phyloP scores from a whole-genome alignment of 2,797 vertebrate species.

The Rhynchonycteris naso region DNA sequence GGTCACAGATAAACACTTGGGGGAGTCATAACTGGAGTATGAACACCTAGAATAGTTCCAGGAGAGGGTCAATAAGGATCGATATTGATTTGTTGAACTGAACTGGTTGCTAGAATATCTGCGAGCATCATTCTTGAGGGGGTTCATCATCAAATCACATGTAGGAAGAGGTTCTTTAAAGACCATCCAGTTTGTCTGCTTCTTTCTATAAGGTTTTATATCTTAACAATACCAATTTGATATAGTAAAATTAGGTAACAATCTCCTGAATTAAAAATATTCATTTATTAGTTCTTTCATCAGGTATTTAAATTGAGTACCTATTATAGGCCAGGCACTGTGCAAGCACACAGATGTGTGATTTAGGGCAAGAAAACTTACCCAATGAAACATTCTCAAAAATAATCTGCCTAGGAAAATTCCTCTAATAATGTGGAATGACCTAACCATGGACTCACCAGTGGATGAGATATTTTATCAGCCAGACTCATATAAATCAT shows the following conservation, averaged over 20 bases:
- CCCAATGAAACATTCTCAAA: background rate
- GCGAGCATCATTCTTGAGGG: background rate
- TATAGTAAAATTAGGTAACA: background rate
- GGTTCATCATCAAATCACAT: background rate
- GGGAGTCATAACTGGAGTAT: background rate
- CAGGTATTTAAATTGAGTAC: background rate
- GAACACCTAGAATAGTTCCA: background rate
- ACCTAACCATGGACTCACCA: background rate
- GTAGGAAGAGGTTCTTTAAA: background rate
- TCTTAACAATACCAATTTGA: background rate
- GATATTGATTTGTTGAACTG: background rate
- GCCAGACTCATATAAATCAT: background rate
- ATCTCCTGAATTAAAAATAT: background rate
- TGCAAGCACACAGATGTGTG: background rate
- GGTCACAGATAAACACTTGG: background rate
- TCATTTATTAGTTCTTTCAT: background rate
- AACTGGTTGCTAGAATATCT: background rate
- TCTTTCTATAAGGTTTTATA: background rate
- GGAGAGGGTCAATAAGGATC: background rate
- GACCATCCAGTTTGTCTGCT: background rate
- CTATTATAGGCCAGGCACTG: background rate
- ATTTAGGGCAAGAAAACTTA: slow-evolving; percentile 31
- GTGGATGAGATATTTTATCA: slow-evolving; percentile 24
- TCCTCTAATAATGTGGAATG: background rate
- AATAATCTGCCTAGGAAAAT: slow-evolving; percentile 4